phyloP scores from a whole-genome alignment of 2,797 vertebrate genomes.

The Vipera ursinii region DNA sequence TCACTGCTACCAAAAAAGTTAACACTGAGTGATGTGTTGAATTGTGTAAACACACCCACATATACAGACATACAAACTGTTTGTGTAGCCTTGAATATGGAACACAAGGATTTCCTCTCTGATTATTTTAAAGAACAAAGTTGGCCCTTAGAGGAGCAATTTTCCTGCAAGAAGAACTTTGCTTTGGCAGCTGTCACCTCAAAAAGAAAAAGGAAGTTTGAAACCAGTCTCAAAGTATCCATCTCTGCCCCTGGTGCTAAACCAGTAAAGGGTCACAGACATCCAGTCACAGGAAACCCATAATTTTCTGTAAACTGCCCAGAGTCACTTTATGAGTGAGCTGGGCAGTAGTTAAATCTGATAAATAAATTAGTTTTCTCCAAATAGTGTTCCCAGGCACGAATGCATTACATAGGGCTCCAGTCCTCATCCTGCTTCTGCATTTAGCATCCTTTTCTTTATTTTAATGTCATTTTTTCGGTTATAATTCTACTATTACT shows the following conservation, averaged over 20 bases:
- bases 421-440: accelerated
- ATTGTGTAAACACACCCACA: not conserved
- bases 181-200: not conserved
- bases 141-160: not conserved
- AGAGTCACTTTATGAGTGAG: not conserved
- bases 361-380: not conserved
- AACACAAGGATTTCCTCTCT: constrained; percentile 1
- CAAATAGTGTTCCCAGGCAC: not conserved
- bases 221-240: not conserved
- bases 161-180: not conserved
- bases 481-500: not conserved
- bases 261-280: not conserved
- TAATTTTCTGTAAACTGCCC: not conserved
- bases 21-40: accelerated
- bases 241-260: not conserved
- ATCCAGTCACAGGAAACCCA: not conserved
- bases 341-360: not conserved
- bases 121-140: not conserved
- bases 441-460: not conserved
- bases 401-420: not conserved
- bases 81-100: not conserved
- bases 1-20: accelerated
- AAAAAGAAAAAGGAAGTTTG: not conserved
- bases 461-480: not conserved
- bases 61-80: not conserved